Base-by-base conservation (phyloP, 1,140 invertebrate species). In the Nasonia longicornis region DNA sequence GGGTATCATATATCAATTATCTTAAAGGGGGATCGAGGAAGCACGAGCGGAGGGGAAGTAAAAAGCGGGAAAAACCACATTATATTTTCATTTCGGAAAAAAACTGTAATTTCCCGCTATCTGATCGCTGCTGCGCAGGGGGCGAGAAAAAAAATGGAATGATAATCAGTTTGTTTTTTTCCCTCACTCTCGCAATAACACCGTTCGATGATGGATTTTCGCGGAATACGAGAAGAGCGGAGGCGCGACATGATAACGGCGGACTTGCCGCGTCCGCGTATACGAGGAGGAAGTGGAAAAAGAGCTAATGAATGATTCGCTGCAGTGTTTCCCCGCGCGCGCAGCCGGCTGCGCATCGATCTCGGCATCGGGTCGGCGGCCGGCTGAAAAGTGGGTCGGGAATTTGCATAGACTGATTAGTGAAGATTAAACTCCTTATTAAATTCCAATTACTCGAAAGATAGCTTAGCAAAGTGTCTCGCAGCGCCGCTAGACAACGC, bases 381-480 rank as follows among this genome's bases (percentile, higher is more conserved):
- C 16, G 20, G 69, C 14, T 42, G 35, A 71, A 71, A 71, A 71
- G 69, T 71, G 16, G 69, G 69, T 71, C 35, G 69, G 6, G 69
- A 35, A 71, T 35, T 31, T 84, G 81, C 82, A 82, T 82, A 76
- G 69, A 71, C 26, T 71, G 69, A 71, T 71, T 71, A 71, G 69
- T 42, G 73, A 86, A 85, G 86, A 89, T 87, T 86, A 84, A 88
- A 87, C 85, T 84, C 82, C 82, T 86, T 86, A 87, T 89, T 87
- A 86, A 88, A 87, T 88, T 87, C 83, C 88, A 89, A 89, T 89
- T 88, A 88, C 85, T 80, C 67, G 45, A 45, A 73, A 77, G 75
- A 67, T 71, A 80, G 76, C 73, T 80, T 83, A 82, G 81, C 69
- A 71, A 70, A 72, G 48, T 52, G 67, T 29, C 77, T 82, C 71